Base-by-base conservation (phyloP, 2,797 vertebrate species). In the Coendou prehensilis region DNA sequence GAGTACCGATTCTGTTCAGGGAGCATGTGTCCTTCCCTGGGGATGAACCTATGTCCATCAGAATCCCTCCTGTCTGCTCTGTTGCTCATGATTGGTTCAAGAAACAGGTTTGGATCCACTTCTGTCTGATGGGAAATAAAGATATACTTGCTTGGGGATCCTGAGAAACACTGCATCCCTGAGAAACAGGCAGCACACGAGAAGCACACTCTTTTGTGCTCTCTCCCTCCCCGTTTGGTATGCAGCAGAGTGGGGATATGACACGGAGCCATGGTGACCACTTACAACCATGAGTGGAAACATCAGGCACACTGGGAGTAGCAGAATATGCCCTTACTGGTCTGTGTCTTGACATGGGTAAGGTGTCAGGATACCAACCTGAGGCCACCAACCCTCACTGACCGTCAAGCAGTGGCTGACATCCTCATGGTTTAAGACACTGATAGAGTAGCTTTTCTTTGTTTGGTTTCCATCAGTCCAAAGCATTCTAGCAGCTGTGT, bases 231-330 rank as follows among this genome's bases (percentile, higher is more conserved):
- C n/a, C 37, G 61, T 54, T 33, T 63, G 18, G 8, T 37, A 26
- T 23, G 22, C 26, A 54, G 79, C 41, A 47, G 33, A 0, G 3
- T 1, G 10, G 73, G 37, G 59, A 56, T 6, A 20, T 0, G 2
- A 50, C 13, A 37, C 0, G 52, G 78, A 92, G 45, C 10, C 5
- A 15, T 50, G 78, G 57, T 6, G 59, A 76, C 0, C 26, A 17
- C 26, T 23, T 37, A 11, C 33, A 41, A 1, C 33, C 54, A 37
- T 0, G 9, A 89, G 41, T 26, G 33, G 47, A 76, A 50, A 54
- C 30, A 41, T 1, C 23, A 28, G 0, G 1, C 23, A 20, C 13
- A 50, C 0, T 1, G 52, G 18, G 69, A 59, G 28, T 9, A 26
- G 23, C 26, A 61, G 17, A 30, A 84, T 11, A 59, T 45, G 52